Base-by-base conservation (phyloP, 35 echinoderm and acorn worm genomes). In the Heliocidaris tuberculata region DNA sequence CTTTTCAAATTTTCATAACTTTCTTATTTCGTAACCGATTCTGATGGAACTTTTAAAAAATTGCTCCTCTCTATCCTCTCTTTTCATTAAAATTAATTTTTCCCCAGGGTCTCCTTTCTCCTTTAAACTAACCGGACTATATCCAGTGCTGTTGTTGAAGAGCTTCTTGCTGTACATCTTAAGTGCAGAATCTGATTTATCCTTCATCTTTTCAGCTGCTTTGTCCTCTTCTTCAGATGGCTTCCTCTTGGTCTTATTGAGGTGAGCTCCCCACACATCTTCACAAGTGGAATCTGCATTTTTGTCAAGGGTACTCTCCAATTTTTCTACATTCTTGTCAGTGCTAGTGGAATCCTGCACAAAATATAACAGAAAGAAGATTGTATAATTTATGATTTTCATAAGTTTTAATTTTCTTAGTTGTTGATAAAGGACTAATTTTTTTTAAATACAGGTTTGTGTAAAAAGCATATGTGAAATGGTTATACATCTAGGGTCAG, bases 261-360 rank as follows among this genome's bases (percentile, higher is more conserved):
- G 95, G 88, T 98, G 97, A 29, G 85, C 60, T 27, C 97, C 97
- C 97, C 97, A 98, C 13, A 96, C 86, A 48, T 97, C 96, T 35
- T 93, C 47, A 94, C 71, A 60, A 32, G 59, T 30, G 27, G 48
- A 65, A 65, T 93, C 31, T 59, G 50, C 30, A 65, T 21, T 32
- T 11, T 13, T 65, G 48, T 93, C 31, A 17, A 65, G 42, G 31
- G 11, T 93, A 19, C 31, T 19, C 27, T 24, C 5, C 12, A 13
- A 89, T n/a, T 47, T 13, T 47, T 89, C 47, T 31, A 13, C 85
- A 86, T 89, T 89, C 9, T 89, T 32, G 31, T 47, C 32, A 42
- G 5, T 47, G 12, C 17, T 89, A 13, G 87, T 24, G 5, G 47
- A 0, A 10, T 89, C 31, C 47, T 47, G 31, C 5, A 89, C 87